Percentiles rank a stretch among this genome's conserved stretches.
Conservation (phyloP, 2,888 invertebrate species). For the Isoperla grammatica region DNA sequence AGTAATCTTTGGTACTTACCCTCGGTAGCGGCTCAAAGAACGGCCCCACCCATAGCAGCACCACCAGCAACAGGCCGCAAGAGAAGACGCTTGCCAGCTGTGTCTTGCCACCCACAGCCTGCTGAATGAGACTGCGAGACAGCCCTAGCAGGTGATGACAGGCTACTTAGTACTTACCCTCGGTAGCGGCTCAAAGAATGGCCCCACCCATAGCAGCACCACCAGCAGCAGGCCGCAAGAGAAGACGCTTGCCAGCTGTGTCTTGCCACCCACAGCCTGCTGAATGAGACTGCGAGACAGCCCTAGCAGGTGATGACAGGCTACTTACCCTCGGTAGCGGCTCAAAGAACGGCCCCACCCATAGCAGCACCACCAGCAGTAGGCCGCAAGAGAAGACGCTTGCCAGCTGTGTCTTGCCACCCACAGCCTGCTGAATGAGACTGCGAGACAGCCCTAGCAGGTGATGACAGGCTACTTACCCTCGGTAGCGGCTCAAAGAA, state of each 20-base stretch:
- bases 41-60: conserved; percentile 82
- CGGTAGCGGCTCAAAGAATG: conserved; percentile 66
- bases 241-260: conserved; percentile 60
- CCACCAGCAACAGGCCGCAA: conserved; percentile 64
- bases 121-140: conserved; percentile 65
- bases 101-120: conserved; percentile 75
- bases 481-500: conserved; percentile 79
- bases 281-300: conserved; percentile 73
- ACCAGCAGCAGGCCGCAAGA: no score
- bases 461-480: conserved; percentile 57
- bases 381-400: conserved; percentile 72
- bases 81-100: conserved; percentile 78
- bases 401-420: conserved; percentile 78
- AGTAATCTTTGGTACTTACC: no score
- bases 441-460: conserved; percentile 59
- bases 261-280: conserved; percentile 70
- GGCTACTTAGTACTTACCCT: no score
- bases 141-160: no score
- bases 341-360: conserved; percentile 85
- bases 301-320: no score
- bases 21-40: conserved; percentile 79
- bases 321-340: conserved; percentile 61
- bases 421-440: conserved; percentile 68
- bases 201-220: conserved; percentile 47
- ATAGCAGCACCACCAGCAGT: conserved; percentile 71